Evolutionary conservation across 2,797 vertebrate species (phyloP), one percentile per base, ranked within the genome.

Genomic region (Gallinago solitaria): DNA sequence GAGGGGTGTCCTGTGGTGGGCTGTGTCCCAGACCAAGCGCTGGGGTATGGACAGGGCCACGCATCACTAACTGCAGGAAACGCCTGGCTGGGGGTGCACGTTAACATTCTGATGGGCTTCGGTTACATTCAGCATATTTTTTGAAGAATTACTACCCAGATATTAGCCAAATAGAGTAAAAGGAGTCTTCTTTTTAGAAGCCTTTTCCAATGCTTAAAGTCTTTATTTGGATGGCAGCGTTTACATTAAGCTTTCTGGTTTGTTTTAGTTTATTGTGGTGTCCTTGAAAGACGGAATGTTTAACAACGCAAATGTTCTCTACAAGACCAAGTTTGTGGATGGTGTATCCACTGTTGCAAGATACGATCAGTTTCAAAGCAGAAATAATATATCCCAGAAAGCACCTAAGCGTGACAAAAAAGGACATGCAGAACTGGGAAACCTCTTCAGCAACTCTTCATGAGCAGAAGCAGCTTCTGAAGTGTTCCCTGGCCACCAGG

Each of bases 261-360:
- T 85, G 15, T 90, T 95, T 67, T 23, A 99, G 99, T 99, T 99
- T 74, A 98, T 99, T 91, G 99, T 99, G 54, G 99, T 99, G 74
- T 99, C 99, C 16, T 97, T 99, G 63, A 99, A 99, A 96, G 99
- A 99, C 23, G 99, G 99, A 75, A 99, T 99, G 99, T 99, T 99
- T 97, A 99, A 98, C 97, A 99, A 99, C 4, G 99, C 99, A 80
- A 99, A 99, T 6, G 98, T 99, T 80, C 98, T 99, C 60, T 99
- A 98, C 97, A 99, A 98, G 97, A 99, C 99, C 3, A 99, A 98
- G 97, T 99, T 99, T 96, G 97, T 99, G 41, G 99, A 99, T 64
- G 99, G 99, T 32, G 98, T 99, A 91, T 99, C 99, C 54, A 98
- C 98, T 2, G 98, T 99, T 70, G 51, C 98, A 7, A 98, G 99